Conservation (phyloP, 2,797 vertebrate genomes). For the Yasuhikotakia modesta region DNA sequence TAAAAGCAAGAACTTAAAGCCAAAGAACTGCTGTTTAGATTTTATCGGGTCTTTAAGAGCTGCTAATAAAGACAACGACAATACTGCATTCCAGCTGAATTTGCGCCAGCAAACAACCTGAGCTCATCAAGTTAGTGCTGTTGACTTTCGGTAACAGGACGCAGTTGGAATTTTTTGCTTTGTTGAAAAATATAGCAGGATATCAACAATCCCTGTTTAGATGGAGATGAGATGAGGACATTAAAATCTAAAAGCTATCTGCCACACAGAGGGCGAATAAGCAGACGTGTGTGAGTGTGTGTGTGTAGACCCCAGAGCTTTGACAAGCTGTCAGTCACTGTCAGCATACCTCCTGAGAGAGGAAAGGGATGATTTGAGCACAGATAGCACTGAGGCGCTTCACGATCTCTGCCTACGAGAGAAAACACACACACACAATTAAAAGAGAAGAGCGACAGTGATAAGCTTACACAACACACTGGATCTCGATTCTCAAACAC, state of each 20-base stretch:
- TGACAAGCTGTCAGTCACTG: constrained; percentile 55
- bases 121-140: constrained; percentile 30
- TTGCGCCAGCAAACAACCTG: not conserved
- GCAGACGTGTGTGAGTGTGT: constrained; percentile 19
- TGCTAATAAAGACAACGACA: constrained; percentile 20
- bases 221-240: constrained; percentile 17
- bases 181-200: constrained; percentile 9
- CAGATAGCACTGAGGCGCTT: constrained; percentile 98
- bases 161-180: not conserved
- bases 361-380: constrained; percentile 98
- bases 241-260: constrained; percentile 46
- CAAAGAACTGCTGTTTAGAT: not conserved
- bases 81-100: constrained; percentile 16
- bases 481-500: constrained; percentile 38
- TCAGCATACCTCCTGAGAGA: constrained; percentile 94
- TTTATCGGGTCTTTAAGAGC: not conserved
- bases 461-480: constrained; percentile 39
- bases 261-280: constrained; percentile 34
- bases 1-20: not conserved
- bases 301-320: constrained; percentile 39
- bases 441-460: constrained; percentile 50
- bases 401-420: constrained; percentile 96
- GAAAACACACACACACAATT: constrained; percentile 54
- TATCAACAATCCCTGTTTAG: constrained; percentile 31
- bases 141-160: not conserved